phyloP scores from a whole-genome alignment of 2,888 invertebrate species.

The Eupithecia subumbrata region DNA sequence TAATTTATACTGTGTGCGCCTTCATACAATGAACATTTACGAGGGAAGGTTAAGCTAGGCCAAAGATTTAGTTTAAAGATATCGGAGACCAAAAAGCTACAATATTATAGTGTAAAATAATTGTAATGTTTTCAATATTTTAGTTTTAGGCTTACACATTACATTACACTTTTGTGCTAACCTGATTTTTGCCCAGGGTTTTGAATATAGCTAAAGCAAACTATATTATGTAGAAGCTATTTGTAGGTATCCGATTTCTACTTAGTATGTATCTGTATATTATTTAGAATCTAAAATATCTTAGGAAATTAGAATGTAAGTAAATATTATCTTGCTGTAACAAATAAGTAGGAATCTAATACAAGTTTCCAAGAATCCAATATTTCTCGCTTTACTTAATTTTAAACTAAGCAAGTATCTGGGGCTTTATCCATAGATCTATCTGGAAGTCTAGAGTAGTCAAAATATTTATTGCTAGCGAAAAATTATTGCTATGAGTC shows the following conservation, averaged over 20 bases:
- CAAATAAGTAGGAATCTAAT: slow-evolving; percentile 39
- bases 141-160: not conserved
- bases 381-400: slow-evolving; percentile 63
- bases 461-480: not conserved
- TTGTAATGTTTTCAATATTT: not conserved
- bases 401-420: slow-evolving; percentile 29
- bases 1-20: not conserved
- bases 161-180: not conserved
- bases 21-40: not conserved
- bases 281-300: not conserved
- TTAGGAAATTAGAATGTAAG: slow-evolving; percentile 4
- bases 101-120: not conserved
- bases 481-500: not conserved
- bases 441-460: not conserved
- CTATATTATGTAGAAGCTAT: not conserved
- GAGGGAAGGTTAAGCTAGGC: not conserved
- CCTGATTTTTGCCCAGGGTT: slow-evolving; percentile 1
- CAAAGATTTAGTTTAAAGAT: not conserved
- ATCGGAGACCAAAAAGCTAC: not conserved
- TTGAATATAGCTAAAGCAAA: not conserved
- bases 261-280: not conserved
- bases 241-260: not conserved
- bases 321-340: slow-evolving; percentile 17
- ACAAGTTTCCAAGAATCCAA: slow-evolving; percentile 65
- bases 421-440: not conserved